Conservation (phyloP, 1,140 invertebrate species). For the Camponotus floridanus region DNA sequence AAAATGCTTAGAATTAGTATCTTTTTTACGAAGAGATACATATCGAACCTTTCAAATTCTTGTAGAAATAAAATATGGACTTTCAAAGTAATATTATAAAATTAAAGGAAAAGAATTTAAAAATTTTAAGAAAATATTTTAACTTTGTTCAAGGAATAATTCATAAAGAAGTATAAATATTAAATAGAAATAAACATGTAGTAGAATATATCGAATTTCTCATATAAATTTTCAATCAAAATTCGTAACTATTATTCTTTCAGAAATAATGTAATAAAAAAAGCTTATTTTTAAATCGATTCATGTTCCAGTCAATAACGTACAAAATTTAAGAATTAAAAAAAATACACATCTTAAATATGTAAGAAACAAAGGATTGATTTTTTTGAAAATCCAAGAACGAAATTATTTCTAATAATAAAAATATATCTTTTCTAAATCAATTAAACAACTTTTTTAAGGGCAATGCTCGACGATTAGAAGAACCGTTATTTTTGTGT, state of each 20-base stretch:
- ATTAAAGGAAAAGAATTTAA: background rate
- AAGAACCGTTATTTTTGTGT: background rate
- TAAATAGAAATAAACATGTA: background rate
- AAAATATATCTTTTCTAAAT: background rate
- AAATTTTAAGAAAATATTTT: background rate
- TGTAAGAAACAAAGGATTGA: background rate
- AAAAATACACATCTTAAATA: background rate
- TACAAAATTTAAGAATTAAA: background rate
- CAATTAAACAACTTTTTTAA: background rate
- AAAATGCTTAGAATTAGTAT: background rate
- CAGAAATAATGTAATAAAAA: background rate
- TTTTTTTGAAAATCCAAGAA: background rate
- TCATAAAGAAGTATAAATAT: background rate
- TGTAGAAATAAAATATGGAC: background rate
- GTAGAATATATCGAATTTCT: background rate
- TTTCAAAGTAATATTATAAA: background rate
- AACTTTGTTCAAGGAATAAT: background rate
- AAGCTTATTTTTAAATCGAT: background rate
- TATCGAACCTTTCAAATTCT: background rate
- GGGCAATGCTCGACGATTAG: background rate
- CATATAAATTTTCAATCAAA: too few relatives aligned
- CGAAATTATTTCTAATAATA: background rate
- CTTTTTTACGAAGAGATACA: background rate
- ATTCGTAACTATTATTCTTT: background rate
- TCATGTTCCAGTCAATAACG: background rate